A percentile compares a stretch with the other conserved stretches of the same genome.
Conservation (phyloP, 2,113 vertebrate genomes). For the Potamarius usumacintae region DNA sequence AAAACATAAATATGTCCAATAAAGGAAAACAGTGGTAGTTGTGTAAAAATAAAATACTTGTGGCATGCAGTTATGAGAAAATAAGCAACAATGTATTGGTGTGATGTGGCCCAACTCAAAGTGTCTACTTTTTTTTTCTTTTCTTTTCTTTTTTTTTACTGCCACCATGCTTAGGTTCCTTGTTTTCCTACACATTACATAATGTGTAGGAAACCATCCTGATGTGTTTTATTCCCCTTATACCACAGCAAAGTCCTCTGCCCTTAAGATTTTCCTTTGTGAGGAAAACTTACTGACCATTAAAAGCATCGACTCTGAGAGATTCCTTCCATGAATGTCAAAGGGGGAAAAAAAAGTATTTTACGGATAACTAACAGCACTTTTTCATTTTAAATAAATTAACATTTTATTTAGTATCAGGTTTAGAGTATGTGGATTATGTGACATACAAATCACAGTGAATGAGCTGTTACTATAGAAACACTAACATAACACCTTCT, state of each 20-base stretch:
- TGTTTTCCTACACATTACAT: background rate
- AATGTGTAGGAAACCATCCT: background rate
- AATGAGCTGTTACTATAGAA: background rate
- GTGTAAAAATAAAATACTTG: background rate
- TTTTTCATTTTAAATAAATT: background rate
- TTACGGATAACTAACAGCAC: no score
- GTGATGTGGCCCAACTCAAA: background rate
- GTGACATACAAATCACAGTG: background rate
- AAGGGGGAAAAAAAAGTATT: background rate
- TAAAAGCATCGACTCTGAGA: background rate
- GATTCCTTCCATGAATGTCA: background rate
- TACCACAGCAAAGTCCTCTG: background rate
- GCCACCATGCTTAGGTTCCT: background rate
- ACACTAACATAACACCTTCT: background rate
- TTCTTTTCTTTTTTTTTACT: background rate
- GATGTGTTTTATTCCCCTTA: background rate
- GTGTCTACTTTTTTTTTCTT: no score
- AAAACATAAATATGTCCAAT: background rate
- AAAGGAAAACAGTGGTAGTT: background rate
- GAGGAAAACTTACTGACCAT: background rate
- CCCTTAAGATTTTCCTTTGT: background rate
- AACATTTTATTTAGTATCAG: background rate
- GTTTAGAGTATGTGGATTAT: no score
- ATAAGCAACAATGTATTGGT: background rate
- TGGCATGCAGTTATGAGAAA: background rate